Evolutionary conservation across 2,888 invertebrate genomes (phyloP), one percentile per base, ranked within the genome.

Genomic region (Sabellastarte sp.): DNA sequence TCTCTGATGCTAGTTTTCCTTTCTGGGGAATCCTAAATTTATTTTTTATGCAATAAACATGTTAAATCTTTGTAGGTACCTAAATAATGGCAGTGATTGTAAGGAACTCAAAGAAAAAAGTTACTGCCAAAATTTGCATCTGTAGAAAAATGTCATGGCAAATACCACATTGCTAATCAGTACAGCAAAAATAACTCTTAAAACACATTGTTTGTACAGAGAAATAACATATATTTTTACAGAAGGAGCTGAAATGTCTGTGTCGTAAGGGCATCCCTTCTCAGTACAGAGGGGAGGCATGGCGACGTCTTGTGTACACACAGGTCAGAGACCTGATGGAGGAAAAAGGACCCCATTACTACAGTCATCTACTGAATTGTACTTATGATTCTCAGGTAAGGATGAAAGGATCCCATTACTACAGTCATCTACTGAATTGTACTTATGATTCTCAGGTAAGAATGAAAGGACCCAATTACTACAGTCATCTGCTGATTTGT

Each of bases 401-500:
- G 68, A n/a, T n/a, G n/a, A 84, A 83, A 73, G 86, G 86, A 57
- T 79, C 78, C 28, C 81, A 85, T 73, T 86, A 86, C 74, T 86
- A 79, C 77, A 78, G 82, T 52, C 84, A 84, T 70, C 76, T 86
- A 41, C 84, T 84, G 73, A 84, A 80, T 70, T 73, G 77, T 57
- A 75, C 83, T 5, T 80, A 81, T 50, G 85, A 86, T 64, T 81
- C 84, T 55, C 80, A 85, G 68, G 86, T 86, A 73, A n/a, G n/a
- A n/a, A n/a, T n/a, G n/a, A 84, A 83, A 73, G 86, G 86, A 57
- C 79, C 78, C 28, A 81, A 85, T 73, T 86, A 86, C 74, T 86
- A 79, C 77, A 78, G 82, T 52, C 84, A 84, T 70, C 76, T 86
- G 50, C 84, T 84, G 73, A 84, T 80, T 70, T 73, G 77, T 57